phyloP scores from a whole-genome alignment of 2,888 invertebrate genomes.

The Andrena chrysosceles region DNA sequence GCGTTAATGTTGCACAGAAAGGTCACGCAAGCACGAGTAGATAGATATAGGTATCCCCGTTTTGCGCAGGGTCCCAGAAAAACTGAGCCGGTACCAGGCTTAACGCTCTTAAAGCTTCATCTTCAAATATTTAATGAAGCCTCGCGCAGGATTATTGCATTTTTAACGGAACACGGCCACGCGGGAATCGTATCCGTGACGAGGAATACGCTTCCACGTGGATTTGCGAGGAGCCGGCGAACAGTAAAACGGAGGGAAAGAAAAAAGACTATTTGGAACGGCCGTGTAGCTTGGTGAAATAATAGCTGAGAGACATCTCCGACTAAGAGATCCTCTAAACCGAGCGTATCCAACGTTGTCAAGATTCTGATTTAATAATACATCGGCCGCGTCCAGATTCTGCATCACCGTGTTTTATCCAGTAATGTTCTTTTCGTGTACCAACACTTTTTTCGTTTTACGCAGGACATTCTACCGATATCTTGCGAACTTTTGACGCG shows the following conservation, averaged over 20 bases:
- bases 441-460: constrained; percentile 23
- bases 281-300: constrained; percentile 10
- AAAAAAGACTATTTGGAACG: constrained; percentile 13
- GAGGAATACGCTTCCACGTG: constrained; percentile 32
- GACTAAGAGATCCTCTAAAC: background rate
- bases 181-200: constrained; percentile 34
- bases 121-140: constrained; percentile 68
- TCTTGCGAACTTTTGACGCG: constrained; percentile 12
- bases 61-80: constrained; percentile 1
- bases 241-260: background rate
- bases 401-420: constrained; percentile 13
- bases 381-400: constrained; percentile 26
- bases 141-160: constrained; percentile 67
- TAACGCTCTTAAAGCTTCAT: constrained; percentile 64
- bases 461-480: background rate
- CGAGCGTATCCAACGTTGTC: constrained; percentile 20
- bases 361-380: constrained; percentile 44
- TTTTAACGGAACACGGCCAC: constrained; percentile 62
- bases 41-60: constrained; percentile 5
- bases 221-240: constrained; percentile 30
- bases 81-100: constrained; percentile 16
- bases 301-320: constrained; percentile 28
- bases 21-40: constrained; percentile 39
- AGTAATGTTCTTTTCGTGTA: constrained; percentile 44
- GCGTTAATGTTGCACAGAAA: constrained; percentile 58